Evolutionary conservation across 2,113 vertebrate genomes (phyloP).

Genomic region (Pterophyllum scalare): DNA sequence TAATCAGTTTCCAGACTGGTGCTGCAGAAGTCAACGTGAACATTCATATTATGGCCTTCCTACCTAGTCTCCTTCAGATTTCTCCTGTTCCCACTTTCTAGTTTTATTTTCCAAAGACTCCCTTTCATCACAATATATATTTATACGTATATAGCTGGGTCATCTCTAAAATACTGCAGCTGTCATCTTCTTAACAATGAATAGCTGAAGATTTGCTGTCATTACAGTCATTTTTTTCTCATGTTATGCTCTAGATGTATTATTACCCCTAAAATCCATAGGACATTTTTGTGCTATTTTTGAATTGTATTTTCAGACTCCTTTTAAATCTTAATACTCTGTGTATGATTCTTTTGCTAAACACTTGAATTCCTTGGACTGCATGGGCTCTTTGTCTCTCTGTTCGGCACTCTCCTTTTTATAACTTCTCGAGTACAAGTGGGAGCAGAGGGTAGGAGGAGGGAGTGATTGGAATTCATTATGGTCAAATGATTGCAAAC

Average conservation of each 20-base stretch:
- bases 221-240: not conserved
- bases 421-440: constrained; percentile 69
- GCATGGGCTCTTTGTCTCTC: constrained; percentile 55
- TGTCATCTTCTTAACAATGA: not conserved
- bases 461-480: constrained; percentile 84
- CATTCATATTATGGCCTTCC: not conserved
- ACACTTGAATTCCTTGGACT: constrained; percentile 43
- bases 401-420: constrained; percentile 57
- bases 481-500: constrained; percentile 85
- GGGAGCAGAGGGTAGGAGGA: constrained; percentile 75
- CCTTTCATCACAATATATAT: not conserved
- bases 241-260: not conserved
- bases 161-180: not conserved
- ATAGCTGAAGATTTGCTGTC: not conserved
- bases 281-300: not conserved
- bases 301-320: not conserved
- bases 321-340: constrained; percentile 21
- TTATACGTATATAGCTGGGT: not conserved
- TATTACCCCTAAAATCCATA: not conserved
- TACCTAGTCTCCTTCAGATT: not conserved
- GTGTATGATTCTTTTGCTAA: constrained; percentile 28
- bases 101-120: not conserved
- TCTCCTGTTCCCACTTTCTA: not conserved
- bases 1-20: not conserved
- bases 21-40: not conserved